These are phyloP conservation scores for Pyrgus malvae DNA, from an alignment of 2,888 invertebrate species.

Conservation along the genomic window DNA sequence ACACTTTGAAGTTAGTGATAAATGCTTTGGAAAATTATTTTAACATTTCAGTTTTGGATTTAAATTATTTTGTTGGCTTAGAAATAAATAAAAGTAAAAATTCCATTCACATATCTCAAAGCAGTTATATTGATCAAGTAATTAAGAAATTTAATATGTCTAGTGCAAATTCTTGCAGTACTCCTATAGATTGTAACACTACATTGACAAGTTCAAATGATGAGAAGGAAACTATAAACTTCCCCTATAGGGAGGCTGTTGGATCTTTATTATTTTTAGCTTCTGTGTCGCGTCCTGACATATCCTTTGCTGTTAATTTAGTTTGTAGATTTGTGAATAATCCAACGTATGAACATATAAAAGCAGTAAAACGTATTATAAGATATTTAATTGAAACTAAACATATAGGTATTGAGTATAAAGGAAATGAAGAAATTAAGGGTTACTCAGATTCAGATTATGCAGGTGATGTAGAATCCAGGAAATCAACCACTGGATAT, in stretches of 20 bases:
- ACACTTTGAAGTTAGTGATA: no score
- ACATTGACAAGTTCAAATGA: not conserved
- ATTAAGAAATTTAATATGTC: not conserved
- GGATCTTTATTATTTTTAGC: not conserved
- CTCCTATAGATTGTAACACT: not conserved
- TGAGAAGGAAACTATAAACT: no score
- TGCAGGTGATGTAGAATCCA: slow-evolving; percentile 25
- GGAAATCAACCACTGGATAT: slow-evolving; percentile 31
- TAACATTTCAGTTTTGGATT: no score
- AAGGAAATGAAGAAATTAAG: slow-evolving; percentile 9
- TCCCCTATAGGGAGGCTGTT: not conserved
- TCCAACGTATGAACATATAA: slow-evolving; percentile 32
- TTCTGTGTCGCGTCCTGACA: not conserved
- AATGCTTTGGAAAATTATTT: no score
- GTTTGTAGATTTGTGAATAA: slow-evolving; percentile 36
- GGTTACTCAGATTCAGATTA: slow-evolving; percentile 30
- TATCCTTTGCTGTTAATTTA: slow-evolving; percentile 28
- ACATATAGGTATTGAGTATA: slow-evolving; percentile 34
- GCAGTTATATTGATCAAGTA: not conserved
- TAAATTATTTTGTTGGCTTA: no score
- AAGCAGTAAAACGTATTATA: slow-evolving; percentile 34
- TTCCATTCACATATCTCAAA: not conserved
- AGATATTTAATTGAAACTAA: slow-evolving; percentile 35
- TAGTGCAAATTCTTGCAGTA: not conserved
- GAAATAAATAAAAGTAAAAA: no score